Evolutionary conservation across 2,797 vertebrate genomes (phyloP).

Genomic region (Sparidentex hasta): DNA sequence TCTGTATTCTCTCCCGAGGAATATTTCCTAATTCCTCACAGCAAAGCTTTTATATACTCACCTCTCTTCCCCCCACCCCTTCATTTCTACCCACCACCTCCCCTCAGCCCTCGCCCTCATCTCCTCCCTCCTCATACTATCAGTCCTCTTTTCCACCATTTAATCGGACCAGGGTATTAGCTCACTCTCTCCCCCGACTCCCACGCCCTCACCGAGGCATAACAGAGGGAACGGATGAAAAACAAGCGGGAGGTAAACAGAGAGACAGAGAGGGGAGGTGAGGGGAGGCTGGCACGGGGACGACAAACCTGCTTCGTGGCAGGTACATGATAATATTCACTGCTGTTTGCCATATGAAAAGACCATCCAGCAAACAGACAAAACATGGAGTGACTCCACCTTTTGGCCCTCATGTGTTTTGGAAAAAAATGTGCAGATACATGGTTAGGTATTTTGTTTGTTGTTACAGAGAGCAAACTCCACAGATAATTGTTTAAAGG

Average conservation of each 20-base stretch:
- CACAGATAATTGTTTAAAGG: not conserved
- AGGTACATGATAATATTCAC: conserved; percentile 74
- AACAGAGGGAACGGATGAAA: conserved; percentile 51
- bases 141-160: conserved; percentile 75
- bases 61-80: conserved; percentile 67
- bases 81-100: conserved; percentile 57
- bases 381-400: conserved; percentile 4
- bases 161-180: conserved; percentile 78
- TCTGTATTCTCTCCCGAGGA: conserved; percentile 62
- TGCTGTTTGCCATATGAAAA: conserved; percentile 62
- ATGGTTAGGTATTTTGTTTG: not conserved
- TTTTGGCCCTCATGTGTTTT: not conserved
- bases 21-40: conserved; percentile 75
- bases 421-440: not conserved
- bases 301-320: conserved; percentile 48
- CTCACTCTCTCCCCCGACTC: conserved; percentile 75
- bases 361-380: conserved; percentile 12
- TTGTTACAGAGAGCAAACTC: not conserved
- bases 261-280: conserved; percentile 5
- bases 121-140: conserved; percentile 73
- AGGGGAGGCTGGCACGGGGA: conserved; percentile 32
- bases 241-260: conserved; percentile 53
- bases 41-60: conserved; percentile 77
- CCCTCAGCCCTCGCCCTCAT: conserved; percentile 47
- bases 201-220: conserved; percentile 47